Conservation (phyloP, 2,888 invertebrate species). For the Trypoxylon attenuatum region DNA sequence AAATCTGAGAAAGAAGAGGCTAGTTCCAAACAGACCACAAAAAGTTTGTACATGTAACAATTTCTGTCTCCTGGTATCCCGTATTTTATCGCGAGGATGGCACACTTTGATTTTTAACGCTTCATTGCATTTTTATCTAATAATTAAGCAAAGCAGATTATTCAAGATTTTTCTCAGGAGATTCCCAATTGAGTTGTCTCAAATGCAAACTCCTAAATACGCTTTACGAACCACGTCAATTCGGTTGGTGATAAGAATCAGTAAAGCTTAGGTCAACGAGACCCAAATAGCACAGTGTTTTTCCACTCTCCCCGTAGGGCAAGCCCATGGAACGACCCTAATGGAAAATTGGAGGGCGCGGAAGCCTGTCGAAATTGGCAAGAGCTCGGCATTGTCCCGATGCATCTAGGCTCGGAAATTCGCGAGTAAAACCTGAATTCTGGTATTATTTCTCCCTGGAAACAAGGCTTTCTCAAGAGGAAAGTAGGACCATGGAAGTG, state of each 20-base stretch:
- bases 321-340: constrained; percentile 14
- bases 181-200: too few species aligned
- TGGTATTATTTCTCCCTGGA: too few species aligned
- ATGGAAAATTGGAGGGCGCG: constrained; percentile 23
- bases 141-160: too few species aligned
- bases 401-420: constrained; percentile 30
- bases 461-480: background rate
- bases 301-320: background rate
- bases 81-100: constrained; percentile 14
- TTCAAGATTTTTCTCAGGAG: too few species aligned
- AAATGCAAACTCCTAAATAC: too few species aligned
- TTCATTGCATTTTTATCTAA: background rate
- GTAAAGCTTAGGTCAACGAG: too few species aligned
- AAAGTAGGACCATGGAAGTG: constrained; percentile 1
- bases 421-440: constrained; percentile 28
- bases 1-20: background rate
- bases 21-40: constrained; percentile 24
- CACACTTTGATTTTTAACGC: background rate
- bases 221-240: too few species aligned
- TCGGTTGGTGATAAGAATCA: too few species aligned
- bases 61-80: constrained; percentile 25
- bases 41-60: constrained; percentile 41
- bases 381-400: constrained; percentile 23
- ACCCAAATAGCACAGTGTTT: too few species aligned
- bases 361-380: constrained; percentile 25